Evolutionary conservation across 2,888 invertebrate species (phyloP), one percentile per base, ranked within the genome.

Genomic region (Cepaea hortensis): DNA sequence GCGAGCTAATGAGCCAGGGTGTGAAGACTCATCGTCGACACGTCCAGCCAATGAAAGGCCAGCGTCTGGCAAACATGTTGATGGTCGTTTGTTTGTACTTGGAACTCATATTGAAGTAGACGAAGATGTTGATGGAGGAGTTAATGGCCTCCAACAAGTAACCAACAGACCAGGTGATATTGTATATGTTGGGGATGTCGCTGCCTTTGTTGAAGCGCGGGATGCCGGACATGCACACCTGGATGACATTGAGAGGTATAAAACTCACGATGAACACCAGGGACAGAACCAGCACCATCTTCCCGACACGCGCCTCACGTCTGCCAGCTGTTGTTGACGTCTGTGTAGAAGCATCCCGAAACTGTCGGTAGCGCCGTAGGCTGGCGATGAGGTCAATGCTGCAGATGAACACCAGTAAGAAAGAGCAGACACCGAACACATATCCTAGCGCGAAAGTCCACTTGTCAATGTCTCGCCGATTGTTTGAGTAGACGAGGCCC

Each of bases 71-170:
- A 61, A 61, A 61, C 48, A 79, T 23, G 4, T 55, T n/a, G 3
- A 3, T 55, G 13, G 61, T 3, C 1, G 61, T 61, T n/a, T n/a
- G 23, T 61, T 61, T 79, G 61, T 61, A 79, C 61, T 61, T 55
- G 0, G 77, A 79, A 15, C 77, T 79, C 77, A 79, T 79, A 23
- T 61, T 79, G 61, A 61, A 61, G 23, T 79, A 79, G n/a, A 79
- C 77, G 61, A 79, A 79, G 23, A 79, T 79, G 61, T 79, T 79
- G 7, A 79, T 23, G 11, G 61, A 61, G 6, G 61, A 79, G 23
- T 61, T 61, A 9, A 79, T 79, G 6, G 77, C 77, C 48, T 79
- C 77, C 11, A 79, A 23, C 7, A 79, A 23, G 23, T 79, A 79
- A 11, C 61, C 77, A n/a, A 23, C 61, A 79, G 77, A 79, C 77